Percentiles rank a stretch among this genome's conserved stretches.
These are phyloP conservation scores for Eugnorisma glareosa DNA, from an alignment of 2,888 invertebrate species.

Conservation along the genomic window DNA sequence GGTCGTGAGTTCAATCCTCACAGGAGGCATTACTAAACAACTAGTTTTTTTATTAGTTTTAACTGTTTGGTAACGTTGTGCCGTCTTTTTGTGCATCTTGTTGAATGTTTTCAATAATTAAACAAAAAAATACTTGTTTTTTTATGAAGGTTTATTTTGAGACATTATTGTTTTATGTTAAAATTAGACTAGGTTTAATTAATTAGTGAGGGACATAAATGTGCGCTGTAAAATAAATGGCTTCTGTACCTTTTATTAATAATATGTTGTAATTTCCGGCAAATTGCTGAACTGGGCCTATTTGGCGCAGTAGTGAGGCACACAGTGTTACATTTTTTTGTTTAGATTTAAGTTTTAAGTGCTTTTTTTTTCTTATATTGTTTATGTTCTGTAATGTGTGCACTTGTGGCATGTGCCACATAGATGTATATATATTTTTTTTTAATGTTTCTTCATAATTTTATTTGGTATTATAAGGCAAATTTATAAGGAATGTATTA, in stretches of 20 bases:
- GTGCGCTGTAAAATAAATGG: neutral
- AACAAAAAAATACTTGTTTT: neutral
- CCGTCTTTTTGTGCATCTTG: neutral
- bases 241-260: neutral
- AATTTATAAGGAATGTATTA: slow-evolving; percentile 3
- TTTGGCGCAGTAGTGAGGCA: neutral
- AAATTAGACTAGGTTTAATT: neutral
- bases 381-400: neutral
- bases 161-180: neutral
- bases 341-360: no score
- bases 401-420: neutral
- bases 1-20: slow-evolving; percentile 81
- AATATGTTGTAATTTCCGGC: neutral
- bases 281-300: neutral
- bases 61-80: neutral
- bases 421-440: neutral
- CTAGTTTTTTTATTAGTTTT: slow-evolving; percentile 2
- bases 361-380: neutral
- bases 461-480: neutral
- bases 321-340: neutral
- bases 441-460: neutral
- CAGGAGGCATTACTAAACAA: slow-evolving; percentile 23
- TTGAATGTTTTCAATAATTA: neutral
- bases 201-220: neutral
- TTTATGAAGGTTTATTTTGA: neutral